Evolutionary conservation across 1,140 invertebrate genomes (phyloP).

Genomic region (Rhyacophila brunnea): DNA sequence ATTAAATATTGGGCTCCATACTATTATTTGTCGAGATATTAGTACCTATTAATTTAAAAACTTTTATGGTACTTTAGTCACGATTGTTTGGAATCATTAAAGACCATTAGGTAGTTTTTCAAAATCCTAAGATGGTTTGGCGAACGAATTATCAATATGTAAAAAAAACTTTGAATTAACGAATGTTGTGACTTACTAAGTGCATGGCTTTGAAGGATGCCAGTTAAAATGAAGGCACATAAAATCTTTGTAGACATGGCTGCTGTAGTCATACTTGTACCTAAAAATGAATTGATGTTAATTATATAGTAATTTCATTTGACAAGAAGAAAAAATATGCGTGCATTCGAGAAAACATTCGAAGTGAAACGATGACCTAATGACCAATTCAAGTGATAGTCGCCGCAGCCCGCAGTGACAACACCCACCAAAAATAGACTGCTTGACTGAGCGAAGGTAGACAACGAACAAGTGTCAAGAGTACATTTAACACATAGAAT

Average conservation of each 20-base stretch:
- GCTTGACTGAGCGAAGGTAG: slow-evolving; percentile 3
- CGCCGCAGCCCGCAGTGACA: slow-evolving; percentile 21
- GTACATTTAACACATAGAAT: background rate
- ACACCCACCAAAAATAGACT: slow-evolving; percentile 29
- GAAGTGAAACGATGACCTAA: slow-evolving; percentile 19
- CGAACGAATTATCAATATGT: background rate
- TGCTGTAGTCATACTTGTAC: slow-evolving; percentile 8
- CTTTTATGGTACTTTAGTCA: too few relatives aligned
- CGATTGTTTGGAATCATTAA: too few relatives aligned
- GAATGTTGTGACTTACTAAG: slow-evolving; percentile 16
- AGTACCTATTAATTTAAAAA: too few relatives aligned
- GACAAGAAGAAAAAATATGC: background rate
- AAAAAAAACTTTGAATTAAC: background rate
- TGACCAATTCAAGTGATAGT: slow-evolving; percentile 19
- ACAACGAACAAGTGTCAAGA: background rate
- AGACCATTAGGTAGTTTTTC: too few relatives aligned
- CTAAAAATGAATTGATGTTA: slow-evolving; percentile 2
- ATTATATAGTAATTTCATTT: background rate
- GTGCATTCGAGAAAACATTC: too few relatives aligned
- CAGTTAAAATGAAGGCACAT: slow-evolving; percentile 12
- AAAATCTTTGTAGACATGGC: slow-evolving; percentile 9
- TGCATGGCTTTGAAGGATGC: slow-evolving; percentile 17
- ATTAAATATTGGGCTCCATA: too few relatives aligned
- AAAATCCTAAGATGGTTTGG: too few relatives aligned
- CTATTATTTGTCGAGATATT: too few relatives aligned